Evolutionary conservation across 2,797 vertebrate species (phyloP).

Genomic region (Hapalemur alaotrensis): DNA sequence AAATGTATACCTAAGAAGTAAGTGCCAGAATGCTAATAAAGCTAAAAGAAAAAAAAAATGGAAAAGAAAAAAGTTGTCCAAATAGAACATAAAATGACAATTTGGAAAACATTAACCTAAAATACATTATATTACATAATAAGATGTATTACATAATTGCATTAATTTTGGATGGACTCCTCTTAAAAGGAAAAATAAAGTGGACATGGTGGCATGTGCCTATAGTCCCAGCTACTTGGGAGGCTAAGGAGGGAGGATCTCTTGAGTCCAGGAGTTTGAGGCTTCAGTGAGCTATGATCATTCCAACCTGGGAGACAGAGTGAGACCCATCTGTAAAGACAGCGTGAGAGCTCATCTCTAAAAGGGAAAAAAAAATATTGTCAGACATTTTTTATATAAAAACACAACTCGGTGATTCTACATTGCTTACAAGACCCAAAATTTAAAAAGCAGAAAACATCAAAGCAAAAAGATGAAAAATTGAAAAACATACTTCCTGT

Average conservation of each 20-base stretch:
- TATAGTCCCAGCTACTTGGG: not conserved
- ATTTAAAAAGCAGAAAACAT: not conserved
- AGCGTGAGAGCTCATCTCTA: not conserved
- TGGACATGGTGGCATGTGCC: not conserved
- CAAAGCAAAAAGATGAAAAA: not conserved
- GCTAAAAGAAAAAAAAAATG: not conserved
- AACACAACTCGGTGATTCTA: not conserved
- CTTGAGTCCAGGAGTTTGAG: not conserved
- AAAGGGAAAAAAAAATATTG: not conserved
- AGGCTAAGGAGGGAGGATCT: not conserved
- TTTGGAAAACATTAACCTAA: not conserved
- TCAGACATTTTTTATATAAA: not conserved
- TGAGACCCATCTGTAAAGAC: not conserved
- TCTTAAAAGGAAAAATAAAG: not conserved
- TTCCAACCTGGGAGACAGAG: not conserved
- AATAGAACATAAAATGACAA: not conserved
- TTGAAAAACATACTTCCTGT: not conserved
- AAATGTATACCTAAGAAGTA: not conserved
- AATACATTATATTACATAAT: not conserved
- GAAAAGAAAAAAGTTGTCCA: not conserved
- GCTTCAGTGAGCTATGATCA: not conserved
- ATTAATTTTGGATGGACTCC: not conserved
- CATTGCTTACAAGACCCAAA: not conserved
- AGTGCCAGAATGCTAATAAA: not conserved
- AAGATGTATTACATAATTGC: not conserved